These are phyloP conservation scores for Hemitrygon akajei DNA, from an alignment of 2,797 vertebrate genomes.

Conservation along the genomic window DNA sequence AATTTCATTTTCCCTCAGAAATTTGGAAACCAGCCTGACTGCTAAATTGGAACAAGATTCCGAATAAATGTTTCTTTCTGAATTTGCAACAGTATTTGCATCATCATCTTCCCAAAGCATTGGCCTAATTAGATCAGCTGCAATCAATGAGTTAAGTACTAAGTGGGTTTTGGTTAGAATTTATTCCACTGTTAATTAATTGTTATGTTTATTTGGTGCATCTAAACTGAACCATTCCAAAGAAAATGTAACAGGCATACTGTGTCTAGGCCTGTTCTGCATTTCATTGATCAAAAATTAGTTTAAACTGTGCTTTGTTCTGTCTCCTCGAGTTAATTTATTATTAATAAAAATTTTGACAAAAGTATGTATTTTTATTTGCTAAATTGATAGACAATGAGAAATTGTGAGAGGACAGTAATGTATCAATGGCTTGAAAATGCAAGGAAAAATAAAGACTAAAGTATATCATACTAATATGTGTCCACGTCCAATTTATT, in stretches of 20 bases:
- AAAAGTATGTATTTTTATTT: not conserved
- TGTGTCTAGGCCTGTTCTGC: not conserved
- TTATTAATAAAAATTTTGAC: not conserved
- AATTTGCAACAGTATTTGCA: constrained; percentile 10
- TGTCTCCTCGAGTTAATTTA: not conserved
- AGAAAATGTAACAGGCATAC: not conserved
- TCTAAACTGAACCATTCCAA: not conserved
- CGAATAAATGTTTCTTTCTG: not conserved
- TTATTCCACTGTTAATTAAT: not conserved
- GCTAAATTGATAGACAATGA: not conserved
- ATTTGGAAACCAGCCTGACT: not conserved
- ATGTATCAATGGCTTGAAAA: not conserved
- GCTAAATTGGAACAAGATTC: not conserved
- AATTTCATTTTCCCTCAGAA: not conserved
- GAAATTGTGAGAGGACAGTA: not conserved
- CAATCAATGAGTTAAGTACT: constrained; percentile 27
- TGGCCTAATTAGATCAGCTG: constrained; percentile 3
- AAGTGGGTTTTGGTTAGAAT: not conserved
- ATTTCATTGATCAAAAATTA: not conserved
- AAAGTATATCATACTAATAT: not conserved
- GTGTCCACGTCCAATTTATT: not conserved
- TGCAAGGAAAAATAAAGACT: not conserved
- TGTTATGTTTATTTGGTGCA: not conserved
- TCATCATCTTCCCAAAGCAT: not conserved
- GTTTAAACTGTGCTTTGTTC: not conserved